Conservation (phyloP, 2,888 invertebrate genomes). For the Kuschelorhynchus macadamiae region DNA sequence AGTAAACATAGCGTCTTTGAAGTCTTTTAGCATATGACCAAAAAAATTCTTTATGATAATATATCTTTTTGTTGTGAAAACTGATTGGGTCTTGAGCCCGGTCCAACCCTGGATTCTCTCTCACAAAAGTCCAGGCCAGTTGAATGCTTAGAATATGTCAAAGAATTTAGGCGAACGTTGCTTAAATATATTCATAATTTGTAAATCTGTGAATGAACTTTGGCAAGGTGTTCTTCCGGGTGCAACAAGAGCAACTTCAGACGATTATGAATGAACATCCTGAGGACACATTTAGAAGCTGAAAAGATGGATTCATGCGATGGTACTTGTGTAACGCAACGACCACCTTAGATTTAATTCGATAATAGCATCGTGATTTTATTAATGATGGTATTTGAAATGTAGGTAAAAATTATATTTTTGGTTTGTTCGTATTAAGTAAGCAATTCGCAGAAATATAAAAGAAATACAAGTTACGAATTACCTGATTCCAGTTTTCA, state of each 20-base stretch:
- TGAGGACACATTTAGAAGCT: conserved; percentile 59
- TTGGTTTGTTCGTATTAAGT: no score
- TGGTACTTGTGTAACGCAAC: conserved; percentile 6
- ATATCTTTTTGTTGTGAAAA: no score
- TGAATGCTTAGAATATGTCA: conserved; percentile 55
- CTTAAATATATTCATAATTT: conserved; percentile 51
- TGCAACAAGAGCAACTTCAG: conserved; percentile 54
- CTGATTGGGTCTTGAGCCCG: no score
- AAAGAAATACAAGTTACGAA: no score
- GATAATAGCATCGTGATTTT: no score
- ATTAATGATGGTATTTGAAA: no score
- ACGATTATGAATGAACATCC: conserved; percentile 62
- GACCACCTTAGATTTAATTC: conserved; percentile 1
- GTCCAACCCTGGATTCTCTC: conserved; percentile 4
- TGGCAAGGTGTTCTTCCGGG: conserved; percentile 64
- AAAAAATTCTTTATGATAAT: no score
- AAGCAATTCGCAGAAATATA: no score
- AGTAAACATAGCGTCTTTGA: no score
- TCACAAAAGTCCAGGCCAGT: conserved; percentile 25
- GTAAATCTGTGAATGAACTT: conserved; percentile 63
- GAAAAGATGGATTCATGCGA: conserved; percentile 49
- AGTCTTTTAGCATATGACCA: no score
- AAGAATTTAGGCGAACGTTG: conserved; percentile 57
- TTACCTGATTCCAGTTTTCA: no score
- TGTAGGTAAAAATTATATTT: no score